Evolutionary conservation across 1,140 invertebrate genomes (phyloP).

Genomic region (Monochamus saltuarius): DNA sequence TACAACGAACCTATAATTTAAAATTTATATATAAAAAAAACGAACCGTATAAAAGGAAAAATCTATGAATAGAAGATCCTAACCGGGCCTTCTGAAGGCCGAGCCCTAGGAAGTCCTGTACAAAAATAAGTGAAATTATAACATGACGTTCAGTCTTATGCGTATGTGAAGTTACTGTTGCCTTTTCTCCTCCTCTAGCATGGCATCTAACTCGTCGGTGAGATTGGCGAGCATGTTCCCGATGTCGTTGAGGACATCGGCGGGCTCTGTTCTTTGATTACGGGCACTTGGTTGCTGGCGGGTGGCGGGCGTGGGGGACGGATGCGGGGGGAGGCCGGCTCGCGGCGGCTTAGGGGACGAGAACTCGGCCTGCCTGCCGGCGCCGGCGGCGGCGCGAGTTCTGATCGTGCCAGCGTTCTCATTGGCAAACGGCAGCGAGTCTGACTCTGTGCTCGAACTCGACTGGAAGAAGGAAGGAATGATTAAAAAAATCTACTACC

Average conservation of each 20-base stretch:
- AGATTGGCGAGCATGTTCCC: slow-evolving; percentile 94
- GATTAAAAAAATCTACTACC: no score
- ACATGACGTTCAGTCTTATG: slow-evolving; percentile 33
- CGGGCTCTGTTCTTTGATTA: slow-evolving; percentile 64
- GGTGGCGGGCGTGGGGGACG: slow-evolving; percentile 40
- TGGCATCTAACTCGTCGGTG: slow-evolving; percentile 90
- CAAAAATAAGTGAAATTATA: slow-evolving; percentile 7
- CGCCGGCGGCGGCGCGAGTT: slow-evolving; percentile 58
- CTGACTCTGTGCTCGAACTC: slow-evolving; percentile 93
- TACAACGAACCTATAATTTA: slow-evolving; percentile 11
- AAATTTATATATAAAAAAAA: slow-evolving; percentile 4
- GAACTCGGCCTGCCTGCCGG: slow-evolving; percentile 55
- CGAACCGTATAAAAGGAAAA: no score
- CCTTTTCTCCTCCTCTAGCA: slow-evolving; percentile 89
- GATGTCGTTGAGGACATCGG: slow-evolving; percentile 93
- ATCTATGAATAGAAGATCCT: no score
- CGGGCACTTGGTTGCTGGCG: slow-evolving; percentile 35
- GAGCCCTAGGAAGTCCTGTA: neutral
- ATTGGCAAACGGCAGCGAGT: slow-evolving; percentile 97
- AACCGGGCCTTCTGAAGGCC: neutral
- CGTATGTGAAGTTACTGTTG: slow-evolving; percentile 48
- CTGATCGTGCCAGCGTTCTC: slow-evolving; percentile 98
- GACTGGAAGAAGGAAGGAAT: slow-evolving; percentile 64
- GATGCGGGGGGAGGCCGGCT: slow-evolving; percentile 51
- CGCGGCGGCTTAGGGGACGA: slow-evolving; percentile 52